A percentile compares a stretch with the other conserved stretches of the same genome.
phyloP scores from a whole-genome alignment of 2,113 vertebrate species.

The Salvelinus sp. region DNA sequence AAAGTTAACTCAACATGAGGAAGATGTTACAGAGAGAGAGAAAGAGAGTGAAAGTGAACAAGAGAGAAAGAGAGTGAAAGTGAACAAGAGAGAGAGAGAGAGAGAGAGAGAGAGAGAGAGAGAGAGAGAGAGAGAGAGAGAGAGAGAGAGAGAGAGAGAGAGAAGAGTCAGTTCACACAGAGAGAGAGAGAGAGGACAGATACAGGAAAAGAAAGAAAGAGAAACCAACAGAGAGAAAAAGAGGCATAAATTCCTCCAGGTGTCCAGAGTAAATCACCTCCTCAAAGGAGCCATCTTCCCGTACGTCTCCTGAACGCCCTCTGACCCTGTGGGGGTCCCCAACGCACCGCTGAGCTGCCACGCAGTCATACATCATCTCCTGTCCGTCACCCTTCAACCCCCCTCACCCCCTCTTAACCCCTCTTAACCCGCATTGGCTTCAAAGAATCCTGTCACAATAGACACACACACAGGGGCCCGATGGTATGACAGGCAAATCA shows the following conservation, averaged over 20 bases:
- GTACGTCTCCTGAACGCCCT: constrained; percentile 48
- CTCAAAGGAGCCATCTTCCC: constrained; percentile 63
- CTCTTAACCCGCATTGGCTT: constrained; percentile 61
- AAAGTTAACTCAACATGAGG: too few species aligned
- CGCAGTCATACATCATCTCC: constrained; percentile 60
- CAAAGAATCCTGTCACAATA: constrained; percentile 61
- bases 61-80: too few species aligned
- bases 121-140: too few species aligned
- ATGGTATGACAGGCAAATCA: not conserved
- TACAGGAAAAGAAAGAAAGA: too few species aligned
- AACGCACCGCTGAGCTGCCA: constrained; percentile 40
- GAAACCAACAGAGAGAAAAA: not conserved
- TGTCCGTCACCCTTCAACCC: constrained; percentile 21
- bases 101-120: too few species aligned
- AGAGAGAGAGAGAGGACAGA: not conserved
- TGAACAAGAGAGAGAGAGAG: too few species aligned
- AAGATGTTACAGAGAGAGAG: too few species aligned
- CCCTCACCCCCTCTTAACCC: constrained; percentile 46
- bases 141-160: too few species aligned
- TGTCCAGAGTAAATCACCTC: constrained; percentile 66
- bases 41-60: too few species aligned
- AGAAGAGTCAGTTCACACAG: too few species aligned
- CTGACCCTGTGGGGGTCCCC: constrained; percentile 58
- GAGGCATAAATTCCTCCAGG: constrained; percentile 66
- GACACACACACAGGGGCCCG: not conserved